These are phyloP conservation scores for Cecidostiba fungosa DNA, from an alignment of 2,888 invertebrate genomes.

Conservation along the genomic window DNA sequence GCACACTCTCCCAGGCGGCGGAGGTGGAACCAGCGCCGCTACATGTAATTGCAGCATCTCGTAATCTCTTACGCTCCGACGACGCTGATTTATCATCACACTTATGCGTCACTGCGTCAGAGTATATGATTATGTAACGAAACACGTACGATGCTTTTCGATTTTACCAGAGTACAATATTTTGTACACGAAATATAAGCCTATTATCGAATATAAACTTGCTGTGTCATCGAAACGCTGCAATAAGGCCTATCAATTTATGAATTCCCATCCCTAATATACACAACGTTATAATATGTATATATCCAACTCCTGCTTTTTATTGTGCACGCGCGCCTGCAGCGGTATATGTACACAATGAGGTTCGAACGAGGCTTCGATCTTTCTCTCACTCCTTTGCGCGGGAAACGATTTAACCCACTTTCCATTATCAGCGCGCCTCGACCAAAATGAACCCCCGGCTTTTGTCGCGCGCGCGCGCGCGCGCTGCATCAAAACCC, in stretches of 20 bases:
- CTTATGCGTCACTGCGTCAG: no score
- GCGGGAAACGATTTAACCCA: conserved; percentile 67
- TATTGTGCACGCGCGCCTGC: not conserved
- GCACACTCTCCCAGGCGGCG: not conserved
- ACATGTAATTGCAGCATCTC: conserved; percentile 51
- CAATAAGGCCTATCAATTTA: not conserved
- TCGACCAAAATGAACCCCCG: conserved; percentile 32
- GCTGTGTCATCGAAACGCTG: not conserved
- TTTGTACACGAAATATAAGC: not conserved
- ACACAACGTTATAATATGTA: not conserved
- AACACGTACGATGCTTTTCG: no score
- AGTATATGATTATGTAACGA: no score
- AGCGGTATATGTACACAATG: not conserved
- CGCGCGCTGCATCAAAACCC: conserved; percentile 48
- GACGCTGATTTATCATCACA: no score
- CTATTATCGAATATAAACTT: not conserved
- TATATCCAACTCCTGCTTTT: conserved; percentile 24
- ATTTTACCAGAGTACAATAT: no score
- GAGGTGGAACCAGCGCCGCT: not conserved
- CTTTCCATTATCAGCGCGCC: conserved; percentile 63
- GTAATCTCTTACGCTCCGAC: conserved; percentile 40
- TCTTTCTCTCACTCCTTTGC: conserved; percentile 56
- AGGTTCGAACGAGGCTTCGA: conserved; percentile 30
- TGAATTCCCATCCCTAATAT: not conserved
- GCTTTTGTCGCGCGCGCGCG: conserved; percentile 31